Evolutionary conservation across 2,797 vertebrate genomes (phyloP), one percentile per base, ranked within the genome.

Genomic region (Loris lydekkerianus): DNA sequence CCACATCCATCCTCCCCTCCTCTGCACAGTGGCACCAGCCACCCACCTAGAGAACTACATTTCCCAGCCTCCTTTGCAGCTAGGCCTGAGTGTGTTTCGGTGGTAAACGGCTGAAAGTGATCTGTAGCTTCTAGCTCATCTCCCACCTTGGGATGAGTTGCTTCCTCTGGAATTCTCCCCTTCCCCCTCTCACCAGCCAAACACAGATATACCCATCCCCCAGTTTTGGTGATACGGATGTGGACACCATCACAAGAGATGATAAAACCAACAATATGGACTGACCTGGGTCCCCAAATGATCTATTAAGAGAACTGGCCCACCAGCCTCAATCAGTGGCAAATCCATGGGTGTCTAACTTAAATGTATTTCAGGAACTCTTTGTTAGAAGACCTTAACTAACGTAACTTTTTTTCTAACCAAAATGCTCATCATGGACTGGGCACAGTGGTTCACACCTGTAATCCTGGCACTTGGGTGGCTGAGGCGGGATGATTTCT

Each of bases 41-140:
- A 17, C 31, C 9, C 43, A 17, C 37, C 27, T 31, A 21, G 21
- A 53, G 23, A 40, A 77, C 65, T 25, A 53, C 60, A 34, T 25
- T 80, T 76, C 78, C 94, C 86, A 70, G 86, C 43, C 21, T 25
- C 87, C 86, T 72, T 83, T 87, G 86, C 43, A 34, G 60, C 69
- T 70, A 37, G 11, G 72, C 29, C 56, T 15, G 29, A n/a, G 56
- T 7, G 7, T 2, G 43, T 49, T 15, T 18, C 27, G 0, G 17
- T 3, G 61, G 61, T 25, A 40, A 21, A 20, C 3, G 18, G 37
- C 21, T 40, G 37, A 11, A 40, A 40, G 21, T 72, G 70, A 72
- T 25, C 1, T 40, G 70, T 67, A 25, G 65, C 67, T 46, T 49
- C 27, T 31, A 8, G 17, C 31, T 53, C 40, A 75, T 43, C 29